These are phyloP conservation scores for Lates japonicus DNA, from an alignment of 2,797 vertebrate species.

Conservation along the genomic window DNA sequence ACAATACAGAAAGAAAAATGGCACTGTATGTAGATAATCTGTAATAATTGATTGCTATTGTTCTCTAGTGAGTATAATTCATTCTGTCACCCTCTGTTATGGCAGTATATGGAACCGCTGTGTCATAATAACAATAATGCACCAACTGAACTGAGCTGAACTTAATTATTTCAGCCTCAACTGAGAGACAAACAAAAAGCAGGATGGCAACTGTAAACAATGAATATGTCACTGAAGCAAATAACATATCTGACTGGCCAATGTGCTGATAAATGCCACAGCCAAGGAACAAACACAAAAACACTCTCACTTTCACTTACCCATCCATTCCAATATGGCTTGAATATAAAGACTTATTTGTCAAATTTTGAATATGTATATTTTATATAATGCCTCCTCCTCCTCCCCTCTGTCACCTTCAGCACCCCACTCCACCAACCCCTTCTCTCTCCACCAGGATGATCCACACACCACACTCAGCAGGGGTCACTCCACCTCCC, in stretches of 20 bases:
- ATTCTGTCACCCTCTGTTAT: conserved; percentile 30
- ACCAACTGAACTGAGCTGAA: conserved; percentile 62
- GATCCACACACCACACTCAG: too few relatives aligned
- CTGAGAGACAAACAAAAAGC: conserved; percentile 61
- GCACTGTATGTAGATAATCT: conserved; percentile 45
- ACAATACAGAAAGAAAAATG: conserved; percentile 40
- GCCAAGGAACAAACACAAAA: conserved; percentile 28
- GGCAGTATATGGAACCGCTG: conserved; percentile 29
- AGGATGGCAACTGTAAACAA: conserved; percentile 55
- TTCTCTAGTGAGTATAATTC: conserved; percentile 52
- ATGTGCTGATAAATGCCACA: conserved; percentile 63
- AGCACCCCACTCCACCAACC: too few relatives aligned
- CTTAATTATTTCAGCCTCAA: conserved; percentile 62
- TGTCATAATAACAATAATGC: conserved; percentile 59
- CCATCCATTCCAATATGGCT: conserved; percentile 14
- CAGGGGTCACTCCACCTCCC: too few relatives aligned
- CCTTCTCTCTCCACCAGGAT: too few relatives aligned
- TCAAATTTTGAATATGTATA: conserved; percentile 4
- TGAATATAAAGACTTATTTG: conserved; percentile 16
- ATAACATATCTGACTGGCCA: conserved; percentile 53
- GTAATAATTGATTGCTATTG: conserved; percentile 60
- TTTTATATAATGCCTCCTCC: neutral
- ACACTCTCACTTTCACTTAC: conserved; percentile 1
- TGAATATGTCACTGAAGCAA: conserved; percentile 62
- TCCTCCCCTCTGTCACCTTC: too few relatives aligned